A percentile compares a stretch with the other conserved stretches of the same genome.
Evolutionary conservation across 1,140 invertebrate genomes (phyloP).

Genomic region (Dinothrombium tinctorium): DNA sequence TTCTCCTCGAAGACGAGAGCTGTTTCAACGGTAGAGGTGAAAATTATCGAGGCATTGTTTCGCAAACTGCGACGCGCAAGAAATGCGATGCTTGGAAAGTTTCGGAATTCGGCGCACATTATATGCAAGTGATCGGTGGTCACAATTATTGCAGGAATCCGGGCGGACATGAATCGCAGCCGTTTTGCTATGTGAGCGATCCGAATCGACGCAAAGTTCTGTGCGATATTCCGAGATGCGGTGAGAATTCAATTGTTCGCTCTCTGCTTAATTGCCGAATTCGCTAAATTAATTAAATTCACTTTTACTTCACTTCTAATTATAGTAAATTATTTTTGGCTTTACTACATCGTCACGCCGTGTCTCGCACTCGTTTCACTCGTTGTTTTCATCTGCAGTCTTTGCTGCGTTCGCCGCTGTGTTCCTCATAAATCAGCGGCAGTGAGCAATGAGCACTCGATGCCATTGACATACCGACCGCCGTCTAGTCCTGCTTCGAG

Average conservation of each 20-base stretch:
- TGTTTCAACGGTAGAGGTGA: constrained; percentile 64
- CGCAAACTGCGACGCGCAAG: constrained; percentile 39
- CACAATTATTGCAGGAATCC: constrained; percentile 87
- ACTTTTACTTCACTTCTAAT: no score
- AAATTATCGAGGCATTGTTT: constrained; percentile 47
- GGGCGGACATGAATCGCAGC: constrained; percentile 41
- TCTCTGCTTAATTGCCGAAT: no score
- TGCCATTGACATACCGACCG: no score
- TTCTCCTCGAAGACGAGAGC: constrained; percentile 26
- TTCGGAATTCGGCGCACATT: constrained; percentile 38
- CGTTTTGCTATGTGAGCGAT: constrained; percentile 58
- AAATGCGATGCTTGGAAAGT: constrained; percentile 58
- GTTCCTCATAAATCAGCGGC: constrained; percentile 9
- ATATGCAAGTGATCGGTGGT: constrained; percentile 45
- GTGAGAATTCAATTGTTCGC: constrained; percentile 26
- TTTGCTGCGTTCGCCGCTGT: constrained; percentile 18
- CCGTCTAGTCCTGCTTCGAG: no score
- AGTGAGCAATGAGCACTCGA: no score
- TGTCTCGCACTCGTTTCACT: constrained; percentile 16
- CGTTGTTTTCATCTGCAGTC: constrained; percentile 25
- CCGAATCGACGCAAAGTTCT: constrained; percentile 30
- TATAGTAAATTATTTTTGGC: neutral
- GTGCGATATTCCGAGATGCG: constrained; percentile 63
- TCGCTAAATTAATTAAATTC: no score
- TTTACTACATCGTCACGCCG: neutral